Evolutionary conservation across 1,140 invertebrate genomes (phyloP), one percentile per base, ranked within the genome.

Genomic region (Tetramorium parvispinum): DNA sequence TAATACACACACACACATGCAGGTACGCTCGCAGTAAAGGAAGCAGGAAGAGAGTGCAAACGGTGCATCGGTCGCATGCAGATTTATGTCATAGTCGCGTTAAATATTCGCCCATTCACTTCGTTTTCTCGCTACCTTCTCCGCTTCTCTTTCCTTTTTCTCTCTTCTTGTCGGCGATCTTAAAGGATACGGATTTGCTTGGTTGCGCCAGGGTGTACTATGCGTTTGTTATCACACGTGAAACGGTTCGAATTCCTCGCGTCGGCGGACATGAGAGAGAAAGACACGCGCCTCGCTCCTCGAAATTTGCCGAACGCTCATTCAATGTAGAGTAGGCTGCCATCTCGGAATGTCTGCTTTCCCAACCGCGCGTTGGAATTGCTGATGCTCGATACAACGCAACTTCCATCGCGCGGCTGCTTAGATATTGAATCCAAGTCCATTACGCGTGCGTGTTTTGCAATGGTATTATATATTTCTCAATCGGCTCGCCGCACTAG

Each of bases 1-100:
- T 59, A 53, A 83, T 61, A 13, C 57, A 68, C 37, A 11, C 49
- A 53, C 49, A 46, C 18, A 59, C 53, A 32, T 7, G 46, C 24
- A 13, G 10, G 11, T 27, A 32, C 18, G n/a, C 16, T 37, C 10
- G 24, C 24, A 11, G 85, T 49, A 73, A 53, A 85, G 65, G 86
- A 91, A 73, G 70, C 4, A 76, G 85, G 79, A 88, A 83, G 87
- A 40, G 79, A 88, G 81, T 82, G 88, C 85, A 87, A 92, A 90
- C 77, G 88, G 21, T 75, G 88, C 92, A 92, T 93, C 88, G 91
- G 85, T 87, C 87, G 89, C 86, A 87, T 90, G 92, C 87, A 94
- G 93, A 94, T 94, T 93, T 93, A 94, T 94, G 91, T 92, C 87
- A 90, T 87, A 89, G 90, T 87, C 87, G 92, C 87, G 91, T 87